Evolutionary conservation across 1,140 invertebrate genomes (phyloP), one percentile per base, ranked within the genome.

Genomic region (Orchesella cincta): DNA sequence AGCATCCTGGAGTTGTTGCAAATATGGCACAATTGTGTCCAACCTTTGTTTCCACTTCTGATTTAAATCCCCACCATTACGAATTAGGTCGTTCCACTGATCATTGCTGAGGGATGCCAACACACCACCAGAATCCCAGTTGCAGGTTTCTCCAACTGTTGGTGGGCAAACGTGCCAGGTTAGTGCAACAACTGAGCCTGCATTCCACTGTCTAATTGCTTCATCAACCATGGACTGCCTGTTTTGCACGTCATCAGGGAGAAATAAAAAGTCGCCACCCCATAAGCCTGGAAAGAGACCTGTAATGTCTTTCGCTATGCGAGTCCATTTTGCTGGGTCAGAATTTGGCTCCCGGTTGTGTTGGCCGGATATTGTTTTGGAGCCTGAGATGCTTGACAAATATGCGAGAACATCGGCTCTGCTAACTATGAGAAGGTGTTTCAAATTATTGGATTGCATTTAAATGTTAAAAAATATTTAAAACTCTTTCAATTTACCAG

Each of bases 311-410:
- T 57, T 51, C 18, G 52, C 75, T 1, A 79, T 52, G 16, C 54
- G 39, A 26, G 52, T 76, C 78, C 78, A 79, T 70, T 74, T 74
- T 36, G 71, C 34, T 0, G 78, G 78, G 29, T 79, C 78, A 0
- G 75, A 76, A 35, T 76, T 79, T 46, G 78, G 78, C 39, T 79
- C 75, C 1, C 78, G 71, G 35, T 79, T 79, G 29, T 77, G 75
- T 33, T 79, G 78, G 1, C 78, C 78, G 0, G 78, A 74, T n/a
- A 79, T 35, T n/a, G 72, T 77, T 54, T 71, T 26, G 0, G 35
- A 36, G 5, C 78, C 78, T 29, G 78, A 79, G 34, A 79, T 79
- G 20, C 51, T 54, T 20, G 26, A 18, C 20, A 79, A 34, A 26
- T 79, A 79, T 3, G 3, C 3, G 16, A 73, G 18, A 16, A 73